A percentile compares a stretch with the other conserved stretches of the same genome.
These are phyloP conservation scores for Plagodis pulveraria DNA, from an alignment of 2,888 invertebrate species.

Conservation along the genomic window DNA sequence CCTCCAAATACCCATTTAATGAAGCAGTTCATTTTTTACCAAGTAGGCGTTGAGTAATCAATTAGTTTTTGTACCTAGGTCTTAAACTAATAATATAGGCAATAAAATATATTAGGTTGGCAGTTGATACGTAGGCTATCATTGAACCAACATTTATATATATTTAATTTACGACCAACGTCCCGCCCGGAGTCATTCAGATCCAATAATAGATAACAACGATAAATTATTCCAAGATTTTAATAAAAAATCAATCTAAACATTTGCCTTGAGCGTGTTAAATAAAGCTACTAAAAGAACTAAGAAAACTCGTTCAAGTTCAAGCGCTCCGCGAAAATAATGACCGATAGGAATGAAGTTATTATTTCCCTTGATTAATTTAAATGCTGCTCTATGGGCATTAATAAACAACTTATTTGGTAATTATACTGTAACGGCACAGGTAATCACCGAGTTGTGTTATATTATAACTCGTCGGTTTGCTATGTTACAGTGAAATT, in stretches of 20 bases:
- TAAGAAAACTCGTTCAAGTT: conserved; percentile 11
- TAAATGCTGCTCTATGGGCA: conserved; percentile 62
- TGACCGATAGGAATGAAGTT: conserved; percentile 56
- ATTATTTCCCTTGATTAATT: conserved; percentile 62
- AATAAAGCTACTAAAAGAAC: conserved; percentile 2
- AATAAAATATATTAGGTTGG: conserved; percentile 7
- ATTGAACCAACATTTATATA: conserved; percentile 26
- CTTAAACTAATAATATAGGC: conserved; percentile 1
- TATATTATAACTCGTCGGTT: conserved; percentile 41
- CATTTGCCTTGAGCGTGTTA: conserved; percentile 26
- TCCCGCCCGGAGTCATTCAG: conserved; percentile 26
- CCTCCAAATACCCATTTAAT: no score
- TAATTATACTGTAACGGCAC: conserved; percentile 65
- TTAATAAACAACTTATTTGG: conserved; percentile 64
- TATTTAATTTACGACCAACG: conserved; percentile 26
- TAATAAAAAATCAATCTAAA: conserved; percentile 32
- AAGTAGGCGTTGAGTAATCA: neutral
- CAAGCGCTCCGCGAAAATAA: conserved; percentile 43
- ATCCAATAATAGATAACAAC: conserved; percentile 28
- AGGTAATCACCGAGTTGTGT: conserved; percentile 40
- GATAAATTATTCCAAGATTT: conserved; percentile 29
- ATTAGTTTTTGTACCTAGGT: neutral
- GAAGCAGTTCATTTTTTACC: neutral
- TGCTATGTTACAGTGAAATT: conserved; percentile 32
- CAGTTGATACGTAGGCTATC: conserved; percentile 14